Conservation (phyloP, 2,797 vertebrate genomes). For the Nyctalus aviator region DNA sequence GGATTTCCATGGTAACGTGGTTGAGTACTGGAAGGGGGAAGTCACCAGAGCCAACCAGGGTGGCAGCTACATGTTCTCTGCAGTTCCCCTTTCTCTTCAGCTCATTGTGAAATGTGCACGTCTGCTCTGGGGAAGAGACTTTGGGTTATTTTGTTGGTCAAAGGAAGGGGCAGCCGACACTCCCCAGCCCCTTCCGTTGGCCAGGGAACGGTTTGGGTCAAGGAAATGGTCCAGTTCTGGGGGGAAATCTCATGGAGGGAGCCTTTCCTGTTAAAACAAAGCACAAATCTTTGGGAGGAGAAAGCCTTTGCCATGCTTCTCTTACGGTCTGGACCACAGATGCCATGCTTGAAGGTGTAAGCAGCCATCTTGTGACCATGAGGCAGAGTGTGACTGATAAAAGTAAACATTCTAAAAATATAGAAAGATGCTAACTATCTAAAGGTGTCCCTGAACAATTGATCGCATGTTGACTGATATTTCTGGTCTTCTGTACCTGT, state of each 20-base stretch:
- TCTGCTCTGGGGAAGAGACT: neutral
- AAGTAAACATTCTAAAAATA: neutral
- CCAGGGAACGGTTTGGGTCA: neutral
- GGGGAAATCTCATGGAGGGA: neutral
- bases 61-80: neutral
- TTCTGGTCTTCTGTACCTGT: slow-evolving; percentile 9
- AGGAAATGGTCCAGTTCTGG: neutral
- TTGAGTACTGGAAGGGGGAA: neutral
- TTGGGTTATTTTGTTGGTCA: neutral
- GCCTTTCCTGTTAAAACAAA: neutral
- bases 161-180: neutral
- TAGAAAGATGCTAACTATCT: neutral
- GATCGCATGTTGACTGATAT: neutral
- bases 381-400: neutral
- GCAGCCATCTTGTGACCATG: neutral
- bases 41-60: neutral
- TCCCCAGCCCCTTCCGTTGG: neutral
- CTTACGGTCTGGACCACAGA: neutral
- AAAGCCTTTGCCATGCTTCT: neutral
- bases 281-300: neutral
- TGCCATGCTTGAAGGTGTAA: neutral
- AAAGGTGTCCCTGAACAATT: neutral
- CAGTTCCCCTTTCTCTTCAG: neutral
- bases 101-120: neutral
- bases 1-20: neutral